A percentile compares a stretch with the other conserved stretches of the same genome.
Conservation (phyloP, 2,113 vertebrate species). For the Rhea americana region DNA sequence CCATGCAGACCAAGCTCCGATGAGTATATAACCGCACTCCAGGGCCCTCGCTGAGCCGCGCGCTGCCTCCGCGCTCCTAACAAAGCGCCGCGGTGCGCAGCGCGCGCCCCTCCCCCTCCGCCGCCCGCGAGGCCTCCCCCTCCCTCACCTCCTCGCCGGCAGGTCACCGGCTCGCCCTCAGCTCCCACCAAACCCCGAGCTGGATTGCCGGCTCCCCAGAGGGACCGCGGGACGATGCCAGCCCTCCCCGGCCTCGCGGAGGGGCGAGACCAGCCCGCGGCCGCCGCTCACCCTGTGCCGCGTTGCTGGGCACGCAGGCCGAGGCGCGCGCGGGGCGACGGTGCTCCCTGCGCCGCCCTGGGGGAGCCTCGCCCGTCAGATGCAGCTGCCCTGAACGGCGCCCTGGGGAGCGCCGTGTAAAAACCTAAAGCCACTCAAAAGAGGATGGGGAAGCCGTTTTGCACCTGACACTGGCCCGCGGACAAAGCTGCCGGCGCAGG, state of each 20-base stretch:
- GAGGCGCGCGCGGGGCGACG: no score
- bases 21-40: background rate
- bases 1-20: background rate
- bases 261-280: background rate
- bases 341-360: no score
- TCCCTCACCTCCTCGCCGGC: conserved; percentile 26
- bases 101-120: background rate
- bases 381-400: background rate
- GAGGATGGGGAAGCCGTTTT: rapidly evolving
- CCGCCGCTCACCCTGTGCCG: background rate
- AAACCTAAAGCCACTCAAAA: background rate
- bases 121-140: background rate
- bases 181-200: conserved; percentile 50
- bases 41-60: background rate
- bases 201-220: background rate
- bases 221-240: background rate
- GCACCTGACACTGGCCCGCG: background rate
- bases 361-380: background rate
- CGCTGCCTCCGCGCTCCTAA: background rate
- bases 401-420: background rate
- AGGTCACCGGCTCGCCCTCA: conserved; percentile 3
- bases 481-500: background rate
- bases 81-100: conserved; percentile 22
- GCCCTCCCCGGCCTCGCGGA: background rate
- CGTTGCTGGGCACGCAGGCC: no score